phyloP scores from a whole-genome alignment of 2,797 vertebrate species.

The Tiaroga cobitis region DNA sequence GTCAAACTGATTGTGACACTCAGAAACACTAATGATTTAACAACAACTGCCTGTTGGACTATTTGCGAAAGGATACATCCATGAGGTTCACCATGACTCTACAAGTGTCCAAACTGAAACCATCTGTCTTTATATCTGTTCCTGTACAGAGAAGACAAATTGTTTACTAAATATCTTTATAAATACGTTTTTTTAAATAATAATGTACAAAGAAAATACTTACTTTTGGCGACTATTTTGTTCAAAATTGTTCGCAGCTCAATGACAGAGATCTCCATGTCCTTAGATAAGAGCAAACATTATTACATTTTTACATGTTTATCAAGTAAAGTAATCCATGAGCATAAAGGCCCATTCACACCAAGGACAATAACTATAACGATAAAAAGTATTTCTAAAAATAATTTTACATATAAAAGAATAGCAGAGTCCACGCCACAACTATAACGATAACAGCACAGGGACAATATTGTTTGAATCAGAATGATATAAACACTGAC shows the following conservation, averaged over 20 bases:
- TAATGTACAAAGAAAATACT: conserved; percentile 57
- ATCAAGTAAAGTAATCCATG: background rate
- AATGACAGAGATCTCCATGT: conserved; percentile 82
- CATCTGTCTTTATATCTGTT: conserved; percentile 71
- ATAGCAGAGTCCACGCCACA: background rate
- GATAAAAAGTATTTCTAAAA: background rate
- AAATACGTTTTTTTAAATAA: background rate
- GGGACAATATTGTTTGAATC: background rate
- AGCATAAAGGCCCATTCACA: background rate
- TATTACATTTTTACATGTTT: background rate
- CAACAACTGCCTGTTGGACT: background rate
- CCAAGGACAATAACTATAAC: background rate
- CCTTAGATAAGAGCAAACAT: conserved; percentile 66
- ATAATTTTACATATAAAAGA: background rate
- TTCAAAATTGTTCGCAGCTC: conserved; percentile 82
- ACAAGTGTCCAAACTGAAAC: conserved; percentile 74
- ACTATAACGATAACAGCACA: background rate
- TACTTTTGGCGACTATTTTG: conserved; percentile 81
- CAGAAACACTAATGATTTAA: background rate
- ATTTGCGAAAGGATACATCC: conserved; percentile 76
- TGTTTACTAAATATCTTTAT: background rate
- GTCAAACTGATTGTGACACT: background rate
- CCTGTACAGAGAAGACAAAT: conserved; percentile 62
- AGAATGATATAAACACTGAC: background rate
- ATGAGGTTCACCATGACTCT: conserved; percentile 76